phyloP scores from a whole-genome alignment of 1,140 invertebrate genomes.

The Neodiprion fabricii region DNA sequence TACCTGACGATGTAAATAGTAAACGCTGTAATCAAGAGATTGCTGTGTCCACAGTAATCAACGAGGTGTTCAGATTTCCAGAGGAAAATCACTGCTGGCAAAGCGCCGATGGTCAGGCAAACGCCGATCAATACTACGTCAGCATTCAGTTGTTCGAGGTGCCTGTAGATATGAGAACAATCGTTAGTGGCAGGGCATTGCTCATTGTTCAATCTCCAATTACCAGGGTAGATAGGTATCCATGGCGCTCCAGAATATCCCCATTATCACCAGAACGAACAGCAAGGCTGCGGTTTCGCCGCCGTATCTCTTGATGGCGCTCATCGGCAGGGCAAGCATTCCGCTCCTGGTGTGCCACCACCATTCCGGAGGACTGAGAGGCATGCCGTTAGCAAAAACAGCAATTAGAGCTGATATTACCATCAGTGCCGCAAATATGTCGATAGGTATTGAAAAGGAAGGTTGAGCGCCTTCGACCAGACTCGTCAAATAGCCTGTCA shows the following conservation, averaged over 20 bases:
- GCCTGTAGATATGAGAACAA: conserved; percentile 55
- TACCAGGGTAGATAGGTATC: conserved; percentile 78
- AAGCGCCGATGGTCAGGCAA: conserved; percentile 68
- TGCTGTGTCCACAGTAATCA: conserved; percentile 84
- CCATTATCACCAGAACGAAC: conserved; percentile 73
- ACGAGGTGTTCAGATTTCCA: conserved; percentile 82
- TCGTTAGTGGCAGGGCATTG: not conserved
- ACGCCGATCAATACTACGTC: conserved; percentile 70
- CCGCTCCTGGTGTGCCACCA: conserved; percentile 84
- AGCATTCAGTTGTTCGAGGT: conserved; percentile 65
- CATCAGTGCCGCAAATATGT: conserved; percentile 68
- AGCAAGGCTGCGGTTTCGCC: conserved; percentile 74
- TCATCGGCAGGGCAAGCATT: conserved; percentile 75
- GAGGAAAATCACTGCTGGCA: conserved; percentile 75
- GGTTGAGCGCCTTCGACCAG: conserved; percentile 42
- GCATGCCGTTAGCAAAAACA: conserved; percentile 70
- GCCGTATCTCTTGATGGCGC: conserved; percentile 73
- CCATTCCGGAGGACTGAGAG: conserved; percentile 79
- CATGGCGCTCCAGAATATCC: conserved; percentile 79
- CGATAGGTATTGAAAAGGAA: conserved; percentile 62
- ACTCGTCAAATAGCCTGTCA: conserved; percentile 63
- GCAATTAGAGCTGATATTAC: conserved; percentile 71
- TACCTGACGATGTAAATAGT: conserved; percentile 80
- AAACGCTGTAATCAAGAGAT: conserved; percentile 81
- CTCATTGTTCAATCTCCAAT: conserved; percentile 29